Conservation (phyloP, 2,797 vertebrate species). For the Balearica regulorum region DNA sequence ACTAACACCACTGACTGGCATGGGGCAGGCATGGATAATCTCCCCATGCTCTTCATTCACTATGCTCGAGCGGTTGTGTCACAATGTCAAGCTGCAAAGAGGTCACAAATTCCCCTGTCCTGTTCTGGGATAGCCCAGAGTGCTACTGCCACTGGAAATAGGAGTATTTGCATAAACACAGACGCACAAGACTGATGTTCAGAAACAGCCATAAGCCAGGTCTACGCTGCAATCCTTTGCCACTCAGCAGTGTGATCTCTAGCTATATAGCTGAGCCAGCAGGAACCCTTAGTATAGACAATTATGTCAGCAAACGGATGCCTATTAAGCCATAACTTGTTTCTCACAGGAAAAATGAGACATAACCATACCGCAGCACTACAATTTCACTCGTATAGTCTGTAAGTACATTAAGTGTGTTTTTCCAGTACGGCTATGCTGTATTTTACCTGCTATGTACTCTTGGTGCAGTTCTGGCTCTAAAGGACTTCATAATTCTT, state of each 20-base stretch:
- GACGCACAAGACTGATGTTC: background rate
- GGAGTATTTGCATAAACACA: background rate
- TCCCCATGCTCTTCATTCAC: background rate
- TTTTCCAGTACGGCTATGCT: background rate
- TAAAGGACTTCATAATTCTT: background rate
- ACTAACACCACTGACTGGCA: background rate
- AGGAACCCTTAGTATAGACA: background rate
- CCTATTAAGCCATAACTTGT: background rate
- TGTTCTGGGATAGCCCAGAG: background rate
- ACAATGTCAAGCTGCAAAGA: rapidly evolving
- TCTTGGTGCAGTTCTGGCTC: background rate
- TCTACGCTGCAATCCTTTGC: background rate
- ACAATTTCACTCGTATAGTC: background rate
- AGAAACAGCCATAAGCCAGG: background rate
- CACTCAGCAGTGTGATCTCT: background rate
- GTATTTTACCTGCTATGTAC: background rate
- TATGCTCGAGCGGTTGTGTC: background rate
- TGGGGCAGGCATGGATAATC: too few species aligned
- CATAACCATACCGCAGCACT: background rate
- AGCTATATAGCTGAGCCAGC: background rate
- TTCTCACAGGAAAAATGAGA: slow-evolving; percentile 18
- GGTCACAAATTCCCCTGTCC: background rate
- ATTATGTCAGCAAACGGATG: background rate
- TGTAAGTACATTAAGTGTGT: background rate
- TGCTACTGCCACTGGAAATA: background rate